Evolutionary conservation across 1,140 invertebrate species (phyloP).

Genomic region (Leptestheria dahalacensis): DNA sequence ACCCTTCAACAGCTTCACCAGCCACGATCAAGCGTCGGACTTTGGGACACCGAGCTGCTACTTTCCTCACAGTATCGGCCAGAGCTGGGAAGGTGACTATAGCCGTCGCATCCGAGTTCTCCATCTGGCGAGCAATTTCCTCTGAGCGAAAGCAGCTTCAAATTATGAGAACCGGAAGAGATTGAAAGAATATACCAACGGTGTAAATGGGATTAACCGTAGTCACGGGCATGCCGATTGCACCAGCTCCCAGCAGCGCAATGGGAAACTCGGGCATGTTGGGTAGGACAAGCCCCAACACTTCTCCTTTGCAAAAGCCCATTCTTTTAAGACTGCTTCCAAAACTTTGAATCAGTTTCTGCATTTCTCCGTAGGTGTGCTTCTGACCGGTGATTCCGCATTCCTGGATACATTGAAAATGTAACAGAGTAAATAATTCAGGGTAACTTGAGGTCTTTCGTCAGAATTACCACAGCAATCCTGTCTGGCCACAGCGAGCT

Average conservation of each 20-base stretch:
- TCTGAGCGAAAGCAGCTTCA: no score
- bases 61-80: slow-evolving; percentile 35
- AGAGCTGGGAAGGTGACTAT: slow-evolving; percentile 46
- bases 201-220: slow-evolving; percentile 32
- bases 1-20: slow-evolving; percentile 18
- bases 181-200: slow-evolving; percentile 23
- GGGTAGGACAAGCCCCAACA: slow-evolving; percentile 27
- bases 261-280: slow-evolving; percentile 33
- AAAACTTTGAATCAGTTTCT: slow-evolving; percentile 21
- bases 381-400: slow-evolving; percentile 26
- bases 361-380: slow-evolving; percentile 27
- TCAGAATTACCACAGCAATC: background rate
- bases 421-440: background rate
- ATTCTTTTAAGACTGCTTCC: slow-evolving; percentile 25
- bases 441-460: background rate
- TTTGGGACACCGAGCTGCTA: slow-evolving; percentile 18
- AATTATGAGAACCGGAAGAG: no score
- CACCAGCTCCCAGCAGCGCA: slow-evolving; percentile 27
- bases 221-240: slow-evolving; percentile 29
- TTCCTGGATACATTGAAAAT: slow-evolving; percentile 19
- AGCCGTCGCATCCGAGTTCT: slow-evolving; percentile 44
- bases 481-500: background rate
- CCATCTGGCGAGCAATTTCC: slow-evolving; percentile 57
- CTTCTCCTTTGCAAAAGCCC: slow-evolving; percentile 33
- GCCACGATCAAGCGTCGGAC: slow-evolving; percentile 26